Evolutionary conservation across 2,113 vertebrate genomes (phyloP).

Genomic region (Odocoileus hemionus): DNA sequence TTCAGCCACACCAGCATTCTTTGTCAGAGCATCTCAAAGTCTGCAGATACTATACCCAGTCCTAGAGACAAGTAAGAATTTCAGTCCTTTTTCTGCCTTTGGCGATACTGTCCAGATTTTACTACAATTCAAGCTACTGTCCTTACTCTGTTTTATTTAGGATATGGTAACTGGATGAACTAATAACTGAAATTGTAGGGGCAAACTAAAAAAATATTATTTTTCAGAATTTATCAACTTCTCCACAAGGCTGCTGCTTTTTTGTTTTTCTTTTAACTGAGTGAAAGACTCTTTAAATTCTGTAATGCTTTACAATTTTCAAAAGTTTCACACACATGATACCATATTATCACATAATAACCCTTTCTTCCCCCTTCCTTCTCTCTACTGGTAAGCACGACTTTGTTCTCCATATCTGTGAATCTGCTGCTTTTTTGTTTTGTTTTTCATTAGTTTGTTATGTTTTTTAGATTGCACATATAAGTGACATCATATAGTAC

Average conservation of each 20-base stretch:
- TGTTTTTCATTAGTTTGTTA: not conserved
- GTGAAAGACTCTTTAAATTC: not conserved
- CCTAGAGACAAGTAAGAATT: slow-evolving; percentile 55
- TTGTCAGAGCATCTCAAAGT: slow-evolving; percentile 5
- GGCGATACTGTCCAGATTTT: not conserved
- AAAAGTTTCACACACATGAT: not conserved
- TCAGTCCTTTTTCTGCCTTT: not conserved
- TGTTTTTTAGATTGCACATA: not conserved
- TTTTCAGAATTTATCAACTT: not conserved
- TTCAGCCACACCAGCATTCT: slow-evolving; percentile 24
- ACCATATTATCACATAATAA: not conserved
- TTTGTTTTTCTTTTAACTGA: not conserved
- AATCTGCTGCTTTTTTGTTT: not conserved
- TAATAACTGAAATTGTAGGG: not conserved
- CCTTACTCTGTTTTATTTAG: not conserved
- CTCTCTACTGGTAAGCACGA: not conserved
- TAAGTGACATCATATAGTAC: not conserved
- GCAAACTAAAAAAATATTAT: not conserved
- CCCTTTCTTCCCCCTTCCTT: not conserved
- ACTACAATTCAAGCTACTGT: not conserved
- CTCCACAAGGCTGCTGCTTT: not conserved
- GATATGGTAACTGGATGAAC: not conserved
- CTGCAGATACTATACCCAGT: slow-evolving; percentile 36
- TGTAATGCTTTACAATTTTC: not conserved
- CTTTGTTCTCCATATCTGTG: not conserved